Evolutionary conservation across 2,113 vertebrate species (phyloP), one percentile per base, ranked within the genome.

Genomic region (Hyla sarda): DNA sequence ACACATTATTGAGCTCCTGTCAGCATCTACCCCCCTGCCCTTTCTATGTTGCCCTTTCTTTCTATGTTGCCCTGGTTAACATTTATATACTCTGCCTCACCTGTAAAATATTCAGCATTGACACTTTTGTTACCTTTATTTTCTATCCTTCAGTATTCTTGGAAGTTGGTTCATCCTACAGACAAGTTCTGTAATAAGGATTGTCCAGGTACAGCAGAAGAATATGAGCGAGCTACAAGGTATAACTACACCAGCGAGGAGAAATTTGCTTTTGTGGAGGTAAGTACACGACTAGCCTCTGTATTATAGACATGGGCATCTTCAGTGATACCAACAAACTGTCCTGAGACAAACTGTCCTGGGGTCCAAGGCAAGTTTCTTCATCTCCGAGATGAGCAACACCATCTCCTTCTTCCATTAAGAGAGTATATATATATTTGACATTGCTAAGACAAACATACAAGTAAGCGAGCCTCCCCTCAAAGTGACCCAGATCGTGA

Each of bases 131-230:
- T 41, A 9, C 14, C 7, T 32, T 13, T 10, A 28, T 52, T 54
- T 2, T 34, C 23, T 30, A 52, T 62, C 17, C 73, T 10, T 3
- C 87, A 99, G 98, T 99, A 99, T 87, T 99, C 98, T 0, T 99
- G 98, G 98, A 99, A 99, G 93, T 93, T 99, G 88, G 98, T 99
- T 75, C 98, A 99, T 90, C 98, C 98, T 74, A 99, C 98, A 0
- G 98, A 99, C 92, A 99, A 99, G 86, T 99, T 99, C 94, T 99
- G 98, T 89, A 99, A 99, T 89, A 99, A 99, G 89, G 98, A 99
- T 89, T 99, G 98, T 83, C 98, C 98, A 0, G 98, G 98, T 80
- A 99, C 97, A 0, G 98, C 98, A 0, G 98, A 99, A 88, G 98
- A 99, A 84, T 99, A 99, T 0, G 98, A 99, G 86, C 94, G 98